Evolutionary conservation across 2,888 invertebrate genomes (phyloP), one percentile per base, ranked within the genome.

Genomic region (Petrolisthes cinctipes): DNA sequence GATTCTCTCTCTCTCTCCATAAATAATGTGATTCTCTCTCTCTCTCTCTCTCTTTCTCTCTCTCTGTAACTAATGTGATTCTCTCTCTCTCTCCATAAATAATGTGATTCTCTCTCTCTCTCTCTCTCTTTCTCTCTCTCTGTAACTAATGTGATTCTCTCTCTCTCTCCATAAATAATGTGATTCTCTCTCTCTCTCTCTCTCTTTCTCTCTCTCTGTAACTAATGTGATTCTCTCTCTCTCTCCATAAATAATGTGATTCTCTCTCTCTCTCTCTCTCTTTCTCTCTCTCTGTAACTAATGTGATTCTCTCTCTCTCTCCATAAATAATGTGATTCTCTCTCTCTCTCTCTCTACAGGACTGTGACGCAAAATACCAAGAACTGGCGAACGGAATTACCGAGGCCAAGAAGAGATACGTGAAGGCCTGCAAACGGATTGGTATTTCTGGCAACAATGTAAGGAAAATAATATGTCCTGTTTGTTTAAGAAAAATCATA

Each of bases 301-400:
- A n/a, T 73, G 14, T 20, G 14, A 11, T 73, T 81, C 56, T 57
- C 23, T 20, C 37, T 80, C 5, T 80, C 9, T 11, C 56, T 80
- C 17, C 56, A n/a, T 11, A 17, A 1, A 4, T 20, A 20, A n/a
- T 76, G 6, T 76, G 3, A 54, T 56, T 17, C 4, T 85, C 14
- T 56, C 9, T 37, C 9, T 37, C 14, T 71, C 7, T 83, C 53
- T 51, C 57, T 51, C 14, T 83, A 73, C 91, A 96, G 96, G 97
- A 98, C 91, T 95, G 95, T 92, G 95, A 95, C 86, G 96, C 96
- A 92, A 97, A 97, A 92, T 96, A 96, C 91, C 93, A 95, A 78
- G 98, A 98, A 86, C 96, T 96, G 91, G 93, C 95, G n/a, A 97
- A 97, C 93, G 96, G 95, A 91, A 96, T 97, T 91, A 94, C 95